Evolutionary conservation across 2,888 invertebrate genomes (phyloP), one percentile per base, ranked within the genome.

Genomic region (Carterocephalus palaemon): DNA sequence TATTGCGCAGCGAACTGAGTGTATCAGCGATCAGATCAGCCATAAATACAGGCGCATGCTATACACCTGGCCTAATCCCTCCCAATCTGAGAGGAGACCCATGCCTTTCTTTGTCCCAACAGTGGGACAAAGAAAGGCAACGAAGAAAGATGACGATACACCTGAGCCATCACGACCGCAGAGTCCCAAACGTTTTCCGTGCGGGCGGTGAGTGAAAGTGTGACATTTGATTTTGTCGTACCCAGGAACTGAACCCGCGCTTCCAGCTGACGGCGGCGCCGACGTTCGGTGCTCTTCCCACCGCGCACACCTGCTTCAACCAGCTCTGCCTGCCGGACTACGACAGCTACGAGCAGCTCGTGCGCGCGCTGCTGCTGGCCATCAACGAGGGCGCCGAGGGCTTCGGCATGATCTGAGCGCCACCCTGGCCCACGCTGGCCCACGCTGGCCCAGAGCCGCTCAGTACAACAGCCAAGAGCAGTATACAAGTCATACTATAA

Each of bases 311-410:
- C 36, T 97, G 97, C 88, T 97, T 97, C 86, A 98, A 98, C 89
- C 97, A 97, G 87, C 90, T 98, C 50, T 97, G 97, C 83, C 88
- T 98, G 66, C 97, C 97, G 12, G 96, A 96, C 82, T 97, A 97
- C 84, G 96, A 97, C 78, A 92, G 91, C 62, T 97, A 97, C 82
- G 97, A 97, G 75, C 95, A 94, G 63, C 95, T 98, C 57, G 97
- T 97, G 69, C 94, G 93, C 70, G 94, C 96, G 26, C 88, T 98
- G 45, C 89, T 96, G 7, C 88, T 96, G 76, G 97, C 98, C 56
- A 96, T 97, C 75, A 97, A 95, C 80, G 98, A 98, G 87, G 97
- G 97, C 28, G 95, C 94, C 20, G 97, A 97, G 88, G 98, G 97
- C 6, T 98, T 98, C 79, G 82, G 72, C 36, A 76, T 84, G 79